Evolutionary conservation across 1,140 invertebrate genomes (phyloP), one percentile per base, ranked within the genome.

Genomic region (Pemphigus obesinymphae): DNA sequence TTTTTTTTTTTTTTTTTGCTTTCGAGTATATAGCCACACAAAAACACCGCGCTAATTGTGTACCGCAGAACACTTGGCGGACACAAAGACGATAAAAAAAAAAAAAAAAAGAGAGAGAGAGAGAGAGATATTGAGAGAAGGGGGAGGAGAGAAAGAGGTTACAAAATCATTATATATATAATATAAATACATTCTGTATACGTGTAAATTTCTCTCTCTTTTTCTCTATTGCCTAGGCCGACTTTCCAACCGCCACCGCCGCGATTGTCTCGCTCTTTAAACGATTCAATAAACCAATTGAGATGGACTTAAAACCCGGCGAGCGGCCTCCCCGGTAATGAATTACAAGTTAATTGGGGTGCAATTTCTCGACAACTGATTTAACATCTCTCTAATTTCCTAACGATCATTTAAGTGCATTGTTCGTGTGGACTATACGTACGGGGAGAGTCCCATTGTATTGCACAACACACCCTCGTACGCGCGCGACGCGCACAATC

Each of bases 401-500:
- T 82, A 78, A 70, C 83, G 83, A 83, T 83, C 82, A 83, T 82
- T 83, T 76, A 78, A 83, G 82, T 81, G 78, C 82, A 81, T 82
- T 81, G 78, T 81, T 81, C 82, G 78, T 53, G 55, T 29, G 26
- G 73, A n/a, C 63, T 58, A 31, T 82, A 26, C 43, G 72, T 43
- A 55, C 43, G 40, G 75, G 83, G 73, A 45, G 83, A 63, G 72
- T 48, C 45, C 70, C 23, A 80, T 80, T 78, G 82, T 73, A n/a
- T 80, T 80, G 29, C 55, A 23, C 55, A 63, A 78, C 73, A 78
- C 76, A 80, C 66, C 82, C 87, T 88, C 85, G 85, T 85, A 70
- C 58, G 88, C 88, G 87, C 87, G 86, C 87, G 87, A 88, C 87
- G 88, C 88, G 88, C 87, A 87, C 87, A 85, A 86, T 88, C 88